Evolutionary conservation across 2,888 invertebrate species (phyloP).

Genomic region (Malacosoma neustria): DNA sequence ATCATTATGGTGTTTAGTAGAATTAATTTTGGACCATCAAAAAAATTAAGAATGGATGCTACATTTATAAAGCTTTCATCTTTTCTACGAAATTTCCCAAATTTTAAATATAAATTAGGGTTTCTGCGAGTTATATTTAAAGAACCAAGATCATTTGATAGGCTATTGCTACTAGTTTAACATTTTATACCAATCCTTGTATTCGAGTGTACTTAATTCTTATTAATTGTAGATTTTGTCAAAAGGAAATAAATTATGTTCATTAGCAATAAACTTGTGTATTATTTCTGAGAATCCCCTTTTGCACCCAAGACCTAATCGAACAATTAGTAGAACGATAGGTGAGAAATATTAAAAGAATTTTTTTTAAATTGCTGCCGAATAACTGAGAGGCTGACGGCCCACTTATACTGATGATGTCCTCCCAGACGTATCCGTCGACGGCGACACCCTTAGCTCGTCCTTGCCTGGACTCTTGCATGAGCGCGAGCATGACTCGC

Average conservation of each 20-base stretch:
- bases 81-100: constrained; percentile 1
- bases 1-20: neutral
- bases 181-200: constrained; percentile 74
- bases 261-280: constrained; percentile 51
- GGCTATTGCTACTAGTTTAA: constrained; percentile 64
- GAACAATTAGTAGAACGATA: no score
- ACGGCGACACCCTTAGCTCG: no score
- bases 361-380: no score
- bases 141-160: constrained; percentile 66
- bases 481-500: no score
- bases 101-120: constrained; percentile 9
- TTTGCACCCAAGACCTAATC: no score
- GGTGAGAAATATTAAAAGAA: no score
- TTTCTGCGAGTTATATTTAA: constrained; percentile 54
- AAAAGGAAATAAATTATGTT: constrained; percentile 70
- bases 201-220: constrained; percentile 73
- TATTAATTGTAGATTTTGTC: constrained; percentile 70
- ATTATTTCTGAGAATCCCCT: constrained; percentile 15
- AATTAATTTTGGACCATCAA: neutral
- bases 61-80: neutral
- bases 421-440: no score
- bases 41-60: neutral
- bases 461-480: no score
- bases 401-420: no score
- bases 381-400: no score